Conservation (phyloP, 1,140 invertebrate genomes). For the Philotrypesis tridentata region DNA sequence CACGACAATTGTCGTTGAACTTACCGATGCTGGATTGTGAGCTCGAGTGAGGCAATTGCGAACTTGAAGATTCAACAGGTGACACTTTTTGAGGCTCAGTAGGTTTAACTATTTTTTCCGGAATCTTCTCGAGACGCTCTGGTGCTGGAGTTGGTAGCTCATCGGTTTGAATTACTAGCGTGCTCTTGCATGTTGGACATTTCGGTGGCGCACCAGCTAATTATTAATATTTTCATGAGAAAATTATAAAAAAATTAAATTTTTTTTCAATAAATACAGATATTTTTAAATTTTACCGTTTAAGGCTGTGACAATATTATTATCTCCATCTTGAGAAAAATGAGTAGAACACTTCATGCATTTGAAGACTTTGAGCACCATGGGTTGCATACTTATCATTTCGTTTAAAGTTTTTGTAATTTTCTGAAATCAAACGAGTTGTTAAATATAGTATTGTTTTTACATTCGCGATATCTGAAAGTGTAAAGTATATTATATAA, state of each 20-base stretch:
- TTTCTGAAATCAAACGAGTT: slow-evolving; percentile 67
- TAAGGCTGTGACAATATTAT: slow-evolving; percentile 54
- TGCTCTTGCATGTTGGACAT: slow-evolving; percentile 78
- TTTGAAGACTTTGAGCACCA: slow-evolving; percentile 74
- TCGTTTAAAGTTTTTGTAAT: slow-evolving; percentile 72
- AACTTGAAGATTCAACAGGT: not conserved
- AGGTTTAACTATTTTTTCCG: slow-evolving; percentile 23
- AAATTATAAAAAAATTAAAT: not conserved
- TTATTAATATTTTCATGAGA: not conserved
- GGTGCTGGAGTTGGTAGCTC: slow-evolving; percentile 56
- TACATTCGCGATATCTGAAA: not conserved
- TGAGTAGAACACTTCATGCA: slow-evolving; percentile 79
- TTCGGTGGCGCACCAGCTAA: slow-evolving; percentile 65
- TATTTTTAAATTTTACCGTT: slow-evolving; percentile 55
- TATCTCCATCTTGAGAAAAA: slow-evolving; percentile 75
- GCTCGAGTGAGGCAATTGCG: slow-evolving; percentile 62
- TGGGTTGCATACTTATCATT: slow-evolving; percentile 72
- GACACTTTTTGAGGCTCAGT: slow-evolving; percentile 46
- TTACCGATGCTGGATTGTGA: slow-evolving; percentile 71
- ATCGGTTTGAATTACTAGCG: slow-evolving; percentile 74
- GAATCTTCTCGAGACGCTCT: slow-evolving; percentile 49
- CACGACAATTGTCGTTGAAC: not conserved
- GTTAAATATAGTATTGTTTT: not conserved
- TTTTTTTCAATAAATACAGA: too few species aligned
- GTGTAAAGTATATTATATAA: not conserved